These are phyloP conservation scores for Gadus macrocephalus DNA, from an alignment of 2,113 vertebrate species.

Conservation along the genomic window DNA sequence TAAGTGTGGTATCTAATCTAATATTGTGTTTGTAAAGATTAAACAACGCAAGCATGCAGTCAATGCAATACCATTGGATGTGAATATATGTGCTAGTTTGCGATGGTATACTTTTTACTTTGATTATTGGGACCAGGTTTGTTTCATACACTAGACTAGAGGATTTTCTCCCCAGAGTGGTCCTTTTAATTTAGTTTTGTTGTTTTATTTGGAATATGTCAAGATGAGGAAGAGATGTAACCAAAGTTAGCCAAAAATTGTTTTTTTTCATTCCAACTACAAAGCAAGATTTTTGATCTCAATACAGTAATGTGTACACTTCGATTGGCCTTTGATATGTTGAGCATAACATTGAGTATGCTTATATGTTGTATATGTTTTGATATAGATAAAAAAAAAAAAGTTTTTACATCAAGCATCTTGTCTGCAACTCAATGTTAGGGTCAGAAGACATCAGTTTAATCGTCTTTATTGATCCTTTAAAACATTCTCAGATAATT, in stretches of 20 bases:
- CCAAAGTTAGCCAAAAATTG: too few relatives aligned
- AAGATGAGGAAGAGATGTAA: too few relatives aligned
- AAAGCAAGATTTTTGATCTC: conserved; percentile 7
- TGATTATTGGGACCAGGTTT: too few relatives aligned
- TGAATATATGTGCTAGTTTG: too few relatives aligned
- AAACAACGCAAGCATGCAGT: too few relatives aligned
- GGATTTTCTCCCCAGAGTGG: too few relatives aligned
- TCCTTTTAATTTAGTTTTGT: too few relatives aligned
- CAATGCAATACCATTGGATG: background rate
- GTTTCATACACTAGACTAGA: too few relatives aligned
- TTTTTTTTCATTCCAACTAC: conserved; percentile 1
- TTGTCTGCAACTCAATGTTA: too few relatives aligned
- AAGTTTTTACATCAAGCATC: background rate
- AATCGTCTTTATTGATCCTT: background rate
- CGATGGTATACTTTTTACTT: too few relatives aligned
- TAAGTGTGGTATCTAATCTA: too few relatives aligned
- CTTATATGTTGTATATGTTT: conserved; percentile 38
- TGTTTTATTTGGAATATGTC: too few relatives aligned
- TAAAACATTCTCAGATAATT: background rate
- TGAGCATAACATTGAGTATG: conserved; percentile 31
- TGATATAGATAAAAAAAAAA: conserved; percentile 46
- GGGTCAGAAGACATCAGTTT: background rate
- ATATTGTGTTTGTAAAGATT: background rate
- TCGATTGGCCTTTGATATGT: conserved; percentile 24
- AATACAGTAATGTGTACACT: conserved; percentile 18